Base-by-base conservation (phyloP, 2,797 vertebrate genomes). In the Lates japonicus region DNA sequence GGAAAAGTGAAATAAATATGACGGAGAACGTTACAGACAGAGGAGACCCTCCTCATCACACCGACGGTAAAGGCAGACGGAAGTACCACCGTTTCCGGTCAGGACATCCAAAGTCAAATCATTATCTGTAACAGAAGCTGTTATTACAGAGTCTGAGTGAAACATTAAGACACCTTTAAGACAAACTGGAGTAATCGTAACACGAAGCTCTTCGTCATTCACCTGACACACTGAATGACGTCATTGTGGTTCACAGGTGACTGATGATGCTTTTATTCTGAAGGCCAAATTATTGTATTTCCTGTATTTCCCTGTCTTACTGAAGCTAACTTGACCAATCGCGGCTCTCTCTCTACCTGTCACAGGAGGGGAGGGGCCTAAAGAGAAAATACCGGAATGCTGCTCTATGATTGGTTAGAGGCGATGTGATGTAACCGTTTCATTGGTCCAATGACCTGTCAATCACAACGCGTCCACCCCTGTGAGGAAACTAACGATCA, bases 361-460 rank as follows among this genome's bases (percentile, higher is more conserved):
- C 49, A 44, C 1, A 7, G 13, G 0, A 8, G 48, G 55, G 89
- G 92, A 82, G 85, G 90, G 74, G 49, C 63, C 0, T 77, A 41
- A 69, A 19, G 17, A 57, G 14, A 85, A 70, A 70, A 62, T 29
- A 73, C 74, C 44, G 55, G 44, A 73, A 69, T 41, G 1, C 14
- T 46, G 54, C 25, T 20, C 25, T 79, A 2, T 81, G 68, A 93
- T 92, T 93, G 92, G 94, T 6, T 2, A 52, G 52, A 7, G 19
- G 10, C 37, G 75, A 79, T 82, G 86, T 70, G 62, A 87, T 89
- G 90, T 80, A 85, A 91, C 6, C 0, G 3, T 17, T 12, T 76
- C 29, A 91, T 90, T 93, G 85, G 84, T 57, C 49, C 5, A 63
- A 17, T 2, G 1, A 2, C 25, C 31, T 63, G 86, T 81, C 85